Percentiles rank a stretch among this genome's conserved stretches.
These are phyloP conservation scores for Caranx ignobilis DNA, from an alignment of 2,113 vertebrate species.

Conservation along the genomic window DNA sequence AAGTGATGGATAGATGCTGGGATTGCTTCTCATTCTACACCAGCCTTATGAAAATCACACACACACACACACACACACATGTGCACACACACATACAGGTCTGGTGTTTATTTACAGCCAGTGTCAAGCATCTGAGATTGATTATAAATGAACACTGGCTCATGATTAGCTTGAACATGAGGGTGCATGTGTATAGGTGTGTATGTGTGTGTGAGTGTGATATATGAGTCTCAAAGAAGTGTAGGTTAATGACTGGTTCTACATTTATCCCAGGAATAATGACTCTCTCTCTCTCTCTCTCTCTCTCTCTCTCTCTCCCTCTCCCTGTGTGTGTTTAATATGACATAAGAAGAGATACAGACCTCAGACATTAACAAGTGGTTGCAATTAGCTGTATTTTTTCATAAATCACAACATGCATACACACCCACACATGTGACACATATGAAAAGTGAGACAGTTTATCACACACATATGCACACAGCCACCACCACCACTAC, in stretches of 20 bases:
- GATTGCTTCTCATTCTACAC: slow-evolving; percentile 44
- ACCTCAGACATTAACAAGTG: slow-evolving; percentile 53
- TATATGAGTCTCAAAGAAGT: slow-evolving; percentile 34
- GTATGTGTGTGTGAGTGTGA: slow-evolving; percentile 17
- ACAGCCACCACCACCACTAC: not conserved
- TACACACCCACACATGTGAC: not conserved
- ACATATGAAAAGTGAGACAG: slow-evolving; percentile 8
- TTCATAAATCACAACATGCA: slow-evolving; percentile 48
- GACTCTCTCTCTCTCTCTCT: slow-evolving; percentile 24
- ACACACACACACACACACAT: slow-evolving; percentile 42
- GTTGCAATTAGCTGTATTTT: slow-evolving; percentile 59
- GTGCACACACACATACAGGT: slow-evolving; percentile 54
- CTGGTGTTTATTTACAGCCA: slow-evolving; percentile 79
- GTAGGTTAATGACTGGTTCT: slow-evolving; percentile 42
- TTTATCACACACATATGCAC: slow-evolving; percentile 3
- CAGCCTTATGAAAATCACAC: slow-evolving; percentile 50
- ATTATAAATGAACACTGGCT: slow-evolving; percentile 80
- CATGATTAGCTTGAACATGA: slow-evolving; percentile 77
- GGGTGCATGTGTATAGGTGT: slow-evolving; percentile 17
- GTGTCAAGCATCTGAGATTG: slow-evolving; percentile 79
- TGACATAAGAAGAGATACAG: slow-evolving; percentile 50
- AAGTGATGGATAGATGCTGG: slow-evolving; percentile 71
- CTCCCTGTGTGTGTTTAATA: slow-evolving; percentile 23
- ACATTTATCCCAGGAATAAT: slow-evolving; percentile 38
- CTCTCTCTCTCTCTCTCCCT: slow-evolving; percentile 15